phyloP scores from a whole-genome alignment of 2,113 vertebrate species.

The Cichladusa arquata region DNA sequence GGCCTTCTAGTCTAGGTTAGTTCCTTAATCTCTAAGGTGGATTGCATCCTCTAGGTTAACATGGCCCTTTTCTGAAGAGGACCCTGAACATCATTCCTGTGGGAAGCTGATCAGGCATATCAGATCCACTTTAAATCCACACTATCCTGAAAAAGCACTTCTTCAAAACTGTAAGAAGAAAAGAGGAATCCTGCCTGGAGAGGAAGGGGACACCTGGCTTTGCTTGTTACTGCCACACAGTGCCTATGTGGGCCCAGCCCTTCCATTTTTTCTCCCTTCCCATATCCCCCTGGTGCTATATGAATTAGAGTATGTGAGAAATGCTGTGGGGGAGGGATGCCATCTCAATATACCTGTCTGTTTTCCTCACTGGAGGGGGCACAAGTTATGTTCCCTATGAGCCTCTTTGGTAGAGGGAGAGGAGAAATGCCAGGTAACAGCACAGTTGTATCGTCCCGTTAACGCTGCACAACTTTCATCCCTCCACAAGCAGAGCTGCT shows the following conservation, averaged over 20 bases:
- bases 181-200: neutral
- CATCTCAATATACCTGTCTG: neutral
- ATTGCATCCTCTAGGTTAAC: neutral
- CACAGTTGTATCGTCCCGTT: neutral
- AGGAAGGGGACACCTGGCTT: fast-evolving
- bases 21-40: neutral
- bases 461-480: neutral
- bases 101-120: neutral
- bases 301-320: neutral
- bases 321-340: neutral
- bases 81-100: neutral
- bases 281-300: neutral
- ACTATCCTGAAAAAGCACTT: neutral
- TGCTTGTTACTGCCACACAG: neutral
- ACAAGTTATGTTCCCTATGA: fast-evolving
- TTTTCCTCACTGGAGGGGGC: neutral
- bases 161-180: neutral
- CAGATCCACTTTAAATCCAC: neutral
- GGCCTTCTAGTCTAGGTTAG: neutral
- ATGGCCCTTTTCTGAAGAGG: neutral
- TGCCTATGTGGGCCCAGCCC: neutral
- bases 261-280: neutral
- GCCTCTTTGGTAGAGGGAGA: neutral
- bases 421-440: neutral
- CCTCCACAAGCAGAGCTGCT: slow-evolving; percentile 38